phyloP scores from a whole-genome alignment of 2,113 vertebrate genomes.

The Falcunculus frontatus region DNA sequence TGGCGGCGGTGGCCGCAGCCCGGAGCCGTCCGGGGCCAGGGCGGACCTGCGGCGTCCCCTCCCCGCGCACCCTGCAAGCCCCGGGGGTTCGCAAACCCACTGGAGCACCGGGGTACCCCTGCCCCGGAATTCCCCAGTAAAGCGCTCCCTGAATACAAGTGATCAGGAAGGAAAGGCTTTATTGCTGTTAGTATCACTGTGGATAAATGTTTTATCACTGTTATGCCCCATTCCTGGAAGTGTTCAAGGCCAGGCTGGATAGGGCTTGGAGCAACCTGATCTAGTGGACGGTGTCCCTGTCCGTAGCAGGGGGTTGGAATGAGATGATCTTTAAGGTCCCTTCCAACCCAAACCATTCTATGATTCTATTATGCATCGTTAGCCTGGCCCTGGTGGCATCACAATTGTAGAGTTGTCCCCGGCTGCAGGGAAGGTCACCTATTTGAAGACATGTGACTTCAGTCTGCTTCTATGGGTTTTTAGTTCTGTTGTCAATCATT shows the following conservation, averaged over 20 bases:
- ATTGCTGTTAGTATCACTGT: too few species aligned
- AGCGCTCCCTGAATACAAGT: accelerated
- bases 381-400: accelerated
- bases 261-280: neutral
- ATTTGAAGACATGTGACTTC: neutral
- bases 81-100: accelerated
- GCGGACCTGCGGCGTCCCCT: accelerated
- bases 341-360: neutral
- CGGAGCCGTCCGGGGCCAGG: neutral
- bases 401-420: neutral
- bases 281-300: neutral
- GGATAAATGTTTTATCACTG: too few species aligned
- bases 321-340: neutral
- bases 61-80: accelerated
- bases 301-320: neutral
- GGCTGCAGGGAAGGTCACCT: neutral
- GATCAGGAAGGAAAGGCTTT: neutral
- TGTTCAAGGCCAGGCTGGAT: neutral
- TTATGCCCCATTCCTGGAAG: neutral
- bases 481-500: neutral
- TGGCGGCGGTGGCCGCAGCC: neutral
- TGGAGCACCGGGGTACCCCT: accelerated
- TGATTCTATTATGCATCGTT: neutral
- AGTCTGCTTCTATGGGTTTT: neutral
- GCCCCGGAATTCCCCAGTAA: accelerated